Conservation (phyloP, 2,113 vertebrate species). For the Caranx ignobilis region DNA sequence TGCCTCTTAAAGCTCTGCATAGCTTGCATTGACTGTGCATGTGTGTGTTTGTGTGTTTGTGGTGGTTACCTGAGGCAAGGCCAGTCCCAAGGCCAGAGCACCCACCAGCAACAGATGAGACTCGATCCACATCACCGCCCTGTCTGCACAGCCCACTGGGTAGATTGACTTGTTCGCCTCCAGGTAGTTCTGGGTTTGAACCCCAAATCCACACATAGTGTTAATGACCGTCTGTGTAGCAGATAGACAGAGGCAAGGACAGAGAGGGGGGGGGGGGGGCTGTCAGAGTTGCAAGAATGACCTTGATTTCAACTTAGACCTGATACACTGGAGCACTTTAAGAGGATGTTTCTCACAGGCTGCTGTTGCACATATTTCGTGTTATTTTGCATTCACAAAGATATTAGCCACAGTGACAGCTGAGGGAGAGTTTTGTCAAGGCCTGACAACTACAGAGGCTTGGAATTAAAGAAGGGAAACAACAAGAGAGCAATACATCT, state of each 20-base stretch:
- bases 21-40: neutral
- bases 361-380: neutral
- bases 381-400: slow-evolving; percentile 17
- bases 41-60: neutral
- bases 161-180: slow-evolving; percentile 80
- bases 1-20: neutral
- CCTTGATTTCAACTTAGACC: slow-evolving; percentile 1
- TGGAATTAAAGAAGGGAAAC: slow-evolving; percentile 3
- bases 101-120: slow-evolving; percentile 84
- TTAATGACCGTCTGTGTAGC: slow-evolving; percentile 80
- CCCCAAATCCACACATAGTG: slow-evolving; percentile 84
- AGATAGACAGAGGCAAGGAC: slow-evolving; percentile 6
- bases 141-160: slow-evolving; percentile 82
- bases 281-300: neutral
- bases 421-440: slow-evolving; percentile 1
- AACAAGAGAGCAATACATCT: neutral
- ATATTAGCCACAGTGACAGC: slow-evolving; percentile 30
- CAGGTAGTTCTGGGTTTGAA: slow-evolving; percentile 76
- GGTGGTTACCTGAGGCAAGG: slow-evolving; percentile 82
- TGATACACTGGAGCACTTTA: neutral
- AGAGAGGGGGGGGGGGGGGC: neutral
- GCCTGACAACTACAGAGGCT: neutral
- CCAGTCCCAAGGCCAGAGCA: slow-evolving; percentile 80
- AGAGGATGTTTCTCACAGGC: neutral
- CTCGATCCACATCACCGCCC: slow-evolving; percentile 82